Evolutionary conservation across 1,140 invertebrate species (phyloP).

Genomic region (Vanessa atalanta): DNA sequence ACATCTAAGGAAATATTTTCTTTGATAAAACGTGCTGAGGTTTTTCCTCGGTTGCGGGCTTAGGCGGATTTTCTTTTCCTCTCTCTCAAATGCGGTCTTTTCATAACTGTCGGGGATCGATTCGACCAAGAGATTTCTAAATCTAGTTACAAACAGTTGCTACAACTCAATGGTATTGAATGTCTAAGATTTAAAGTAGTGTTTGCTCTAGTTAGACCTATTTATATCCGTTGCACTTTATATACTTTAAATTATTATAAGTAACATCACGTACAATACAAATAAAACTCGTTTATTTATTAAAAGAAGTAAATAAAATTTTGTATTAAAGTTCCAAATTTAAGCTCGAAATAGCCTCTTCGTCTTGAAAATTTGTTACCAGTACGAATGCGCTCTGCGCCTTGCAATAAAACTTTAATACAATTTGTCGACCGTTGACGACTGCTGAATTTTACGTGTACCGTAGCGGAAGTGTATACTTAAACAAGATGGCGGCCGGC

Average conservation of each 20-base stretch:
- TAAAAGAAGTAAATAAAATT: constrained; percentile 1
- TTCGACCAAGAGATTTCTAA: constrained; percentile 61
- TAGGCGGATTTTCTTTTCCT: constrained; percentile 67
- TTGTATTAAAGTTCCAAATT: constrained; percentile 19
- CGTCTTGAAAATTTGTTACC: constrained; percentile 46
- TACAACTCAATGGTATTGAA: not conserved
- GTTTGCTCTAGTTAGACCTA: not conserved
- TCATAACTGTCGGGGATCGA: constrained; percentile 73
- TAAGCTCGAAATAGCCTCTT: constrained; percentile 22
- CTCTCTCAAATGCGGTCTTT: constrained; percentile 63
- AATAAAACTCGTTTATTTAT: not conserved
- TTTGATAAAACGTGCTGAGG: constrained; percentile 67
- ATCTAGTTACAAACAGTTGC: constrained; percentile 55
- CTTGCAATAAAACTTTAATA: constrained; percentile 58
- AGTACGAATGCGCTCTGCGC: constrained; percentile 48
- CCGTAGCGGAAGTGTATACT: constrained; percentile 71
- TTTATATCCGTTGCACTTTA: too few species aligned
- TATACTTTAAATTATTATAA: too few species aligned
- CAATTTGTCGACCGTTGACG: constrained; percentile 56
- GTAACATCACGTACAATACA: too few species aligned
- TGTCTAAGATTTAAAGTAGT: not conserved
- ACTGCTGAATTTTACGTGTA: constrained; percentile 59
- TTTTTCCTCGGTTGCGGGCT: constrained; percentile 59
- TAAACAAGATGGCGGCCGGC: constrained; percentile 73
- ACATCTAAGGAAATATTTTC: constrained; percentile 71